Conservation (phyloP, 2,888 invertebrate genomes). For the Dryomyza anilis region DNA sequence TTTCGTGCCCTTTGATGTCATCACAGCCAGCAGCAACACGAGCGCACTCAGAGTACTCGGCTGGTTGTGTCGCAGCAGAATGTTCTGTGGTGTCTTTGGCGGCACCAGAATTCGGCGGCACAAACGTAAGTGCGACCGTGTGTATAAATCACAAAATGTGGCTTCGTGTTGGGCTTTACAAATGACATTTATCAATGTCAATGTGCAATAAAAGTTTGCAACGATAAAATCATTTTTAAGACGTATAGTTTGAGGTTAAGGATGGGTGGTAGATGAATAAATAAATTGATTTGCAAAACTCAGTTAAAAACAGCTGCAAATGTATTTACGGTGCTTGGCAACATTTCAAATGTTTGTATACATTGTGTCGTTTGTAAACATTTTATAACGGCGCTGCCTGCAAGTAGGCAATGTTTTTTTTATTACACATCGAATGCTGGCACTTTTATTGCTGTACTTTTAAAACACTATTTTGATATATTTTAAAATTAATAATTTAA, state of each 20-base stretch:
- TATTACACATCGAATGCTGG: background rate
- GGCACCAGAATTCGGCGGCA: background rate
- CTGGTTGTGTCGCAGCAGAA: background rate
- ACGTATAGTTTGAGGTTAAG: no score
- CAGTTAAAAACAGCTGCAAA: background rate
- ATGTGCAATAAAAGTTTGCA: background rate
- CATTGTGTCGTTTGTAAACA: background rate
- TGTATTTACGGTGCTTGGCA: background rate
- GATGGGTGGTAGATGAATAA: no score
- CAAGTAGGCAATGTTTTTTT: conserved; percentile 12
- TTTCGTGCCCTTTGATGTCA: background rate
- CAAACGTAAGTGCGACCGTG: conserved; percentile 1
- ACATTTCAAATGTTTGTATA: background rate
- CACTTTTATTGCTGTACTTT: background rate
- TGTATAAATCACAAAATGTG: background rate
- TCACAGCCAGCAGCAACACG: no score
- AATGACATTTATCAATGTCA: background rate
- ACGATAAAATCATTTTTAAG: no score
- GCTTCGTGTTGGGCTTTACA: background rate
- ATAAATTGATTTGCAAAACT: background rate
- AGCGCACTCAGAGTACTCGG: background rate
- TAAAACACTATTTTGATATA: background rate
- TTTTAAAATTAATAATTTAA: background rate
- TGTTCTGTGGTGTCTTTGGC: background rate
- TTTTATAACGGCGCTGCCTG: background rate